Conservation (phyloP, 2,888 invertebrate species). For the Drosophila mulleri region DNA sequence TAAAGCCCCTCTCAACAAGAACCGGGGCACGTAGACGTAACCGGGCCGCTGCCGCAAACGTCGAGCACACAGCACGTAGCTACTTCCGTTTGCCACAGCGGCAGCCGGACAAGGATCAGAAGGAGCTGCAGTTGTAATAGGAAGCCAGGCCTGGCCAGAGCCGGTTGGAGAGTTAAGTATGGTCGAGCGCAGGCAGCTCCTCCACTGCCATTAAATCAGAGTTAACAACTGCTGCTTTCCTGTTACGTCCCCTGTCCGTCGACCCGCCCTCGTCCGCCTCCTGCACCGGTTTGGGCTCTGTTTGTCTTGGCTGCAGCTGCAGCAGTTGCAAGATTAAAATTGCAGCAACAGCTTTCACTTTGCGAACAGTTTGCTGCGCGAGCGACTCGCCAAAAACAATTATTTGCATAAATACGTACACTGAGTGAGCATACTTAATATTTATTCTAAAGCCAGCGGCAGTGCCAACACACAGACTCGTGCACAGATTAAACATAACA, state of each 20-base stretch:
- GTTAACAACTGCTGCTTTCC: slow-evolving; percentile 72
- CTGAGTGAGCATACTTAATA: slow-evolving; percentile 57
- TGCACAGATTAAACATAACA: slow-evolving; percentile 22
- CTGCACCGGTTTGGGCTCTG: not conserved
- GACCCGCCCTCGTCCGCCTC: not conserved
- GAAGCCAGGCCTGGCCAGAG: not conserved
- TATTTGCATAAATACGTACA: slow-evolving; percentile 69
- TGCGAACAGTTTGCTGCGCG: slow-evolving; percentile 49
- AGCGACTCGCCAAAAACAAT: slow-evolving; percentile 71
- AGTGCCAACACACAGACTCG: slow-evolving; percentile 21
- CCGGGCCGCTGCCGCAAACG: slow-evolving; percentile 53
- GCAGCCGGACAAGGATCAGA: slow-evolving; percentile 24
- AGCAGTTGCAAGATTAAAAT: slow-evolving; percentile 61
- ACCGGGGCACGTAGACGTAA: slow-evolving; percentile 67
- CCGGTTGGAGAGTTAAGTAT: slow-evolving; percentile 30
- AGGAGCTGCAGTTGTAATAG: slow-evolving; percentile 16
- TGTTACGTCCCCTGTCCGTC: not conserved
- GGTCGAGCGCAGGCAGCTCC: slow-evolving; percentile 33
- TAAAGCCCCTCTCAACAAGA: slow-evolving; percentile 62
- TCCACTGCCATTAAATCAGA: slow-evolving; percentile 76
- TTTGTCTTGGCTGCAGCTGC: slow-evolving; percentile 25
- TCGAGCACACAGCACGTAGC: slow-evolving; percentile 70
- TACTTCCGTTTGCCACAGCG: slow-evolving; percentile 59
- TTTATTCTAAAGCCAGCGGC: slow-evolving; percentile 71
- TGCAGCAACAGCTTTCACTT: slow-evolving; percentile 59